Evolutionary conservation across 1,140 invertebrate species (phyloP).

Genomic region (Cydia splendana): DNA sequence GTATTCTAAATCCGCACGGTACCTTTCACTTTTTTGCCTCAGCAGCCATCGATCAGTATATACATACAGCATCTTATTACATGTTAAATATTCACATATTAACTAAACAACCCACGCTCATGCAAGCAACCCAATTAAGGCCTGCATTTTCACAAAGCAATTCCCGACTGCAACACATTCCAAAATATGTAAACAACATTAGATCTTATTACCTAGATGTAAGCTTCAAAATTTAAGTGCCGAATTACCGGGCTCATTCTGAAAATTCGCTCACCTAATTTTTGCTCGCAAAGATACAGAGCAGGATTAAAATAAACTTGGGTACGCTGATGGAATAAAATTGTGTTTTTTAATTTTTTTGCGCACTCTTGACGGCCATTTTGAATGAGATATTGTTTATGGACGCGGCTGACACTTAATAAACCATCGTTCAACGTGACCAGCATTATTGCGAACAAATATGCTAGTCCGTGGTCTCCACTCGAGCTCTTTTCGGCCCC

Average conservation of each 20-base stretch:
- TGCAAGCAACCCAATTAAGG: constrained; percentile 6
- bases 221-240: background rate
- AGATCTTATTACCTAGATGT: background rate
- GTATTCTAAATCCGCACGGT: no score
- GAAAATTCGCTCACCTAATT: constrained; percentile 18
- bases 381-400: background rate
- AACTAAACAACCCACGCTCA: constrained; percentile 5
- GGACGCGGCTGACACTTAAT: background rate
- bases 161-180: background rate
- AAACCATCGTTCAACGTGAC: background rate
- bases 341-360: constrained; percentile 10
- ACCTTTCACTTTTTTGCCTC: no score
- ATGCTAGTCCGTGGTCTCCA: no score
- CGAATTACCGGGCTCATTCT: background rate
- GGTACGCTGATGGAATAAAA: constrained; percentile 14
- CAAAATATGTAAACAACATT: constrained; percentile 6
- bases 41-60: no score
- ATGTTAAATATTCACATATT: background rate
- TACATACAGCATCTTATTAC: background rate
- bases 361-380: background rate
- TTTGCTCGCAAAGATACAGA: constrained; percentile 25
- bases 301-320: constrained; percentile 22
- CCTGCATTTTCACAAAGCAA: background rate
- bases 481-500: no score
- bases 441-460: background rate